These are phyloP conservation scores for Daubentonia madagascariensis DNA, from an alignment of 2,113 vertebrate genomes.

Conservation along the genomic window DNA sequence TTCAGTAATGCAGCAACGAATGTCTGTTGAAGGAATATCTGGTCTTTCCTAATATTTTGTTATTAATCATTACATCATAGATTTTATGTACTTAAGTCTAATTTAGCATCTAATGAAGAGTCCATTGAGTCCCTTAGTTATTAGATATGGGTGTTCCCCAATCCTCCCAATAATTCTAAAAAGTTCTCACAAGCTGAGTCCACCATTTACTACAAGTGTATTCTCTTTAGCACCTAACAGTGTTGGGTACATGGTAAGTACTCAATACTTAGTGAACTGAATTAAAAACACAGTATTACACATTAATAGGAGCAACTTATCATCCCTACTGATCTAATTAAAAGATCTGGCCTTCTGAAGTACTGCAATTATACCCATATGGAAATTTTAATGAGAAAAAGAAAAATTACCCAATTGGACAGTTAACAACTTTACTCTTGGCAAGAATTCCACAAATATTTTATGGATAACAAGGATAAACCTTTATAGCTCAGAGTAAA, in stretches of 20 bases:
- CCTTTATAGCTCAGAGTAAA: slow-evolving; percentile 45
- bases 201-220: slow-evolving; percentile 26
- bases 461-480: slow-evolving; percentile 55
- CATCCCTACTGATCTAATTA: slow-evolving; percentile 70
- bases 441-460: slow-evolving; percentile 59
- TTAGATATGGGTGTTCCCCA: background rate
- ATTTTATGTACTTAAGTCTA: slow-evolving; percentile 2
- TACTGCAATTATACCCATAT: slow-evolving; percentile 55
- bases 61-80: background rate
- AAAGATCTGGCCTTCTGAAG: slow-evolving; percentile 72
- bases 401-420: slow-evolving; percentile 70
- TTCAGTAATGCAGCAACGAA: background rate
- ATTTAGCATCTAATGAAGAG: slow-evolving; percentile 28
- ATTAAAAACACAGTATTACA: slow-evolving; percentile 73
- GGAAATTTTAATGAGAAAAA: slow-evolving; percentile 76
- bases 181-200: slow-evolving; percentile 6
- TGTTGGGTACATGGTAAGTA: slow-evolving; percentile 48
- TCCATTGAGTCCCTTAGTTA: background rate
- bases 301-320: slow-evolving; percentile 73
- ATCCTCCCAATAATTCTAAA: background rate
- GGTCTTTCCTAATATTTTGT: slow-evolving; percentile 7
- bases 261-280: slow-evolving; percentile 70
- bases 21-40: background rate
- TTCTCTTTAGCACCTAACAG: slow-evolving; percentile 43
- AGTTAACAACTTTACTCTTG: slow-evolving; percentile 62